These are phyloP conservation scores for Rhizoglyphus robini DNA, from an alignment of 1,140 invertebrate species.

Conservation along the genomic window DNA sequence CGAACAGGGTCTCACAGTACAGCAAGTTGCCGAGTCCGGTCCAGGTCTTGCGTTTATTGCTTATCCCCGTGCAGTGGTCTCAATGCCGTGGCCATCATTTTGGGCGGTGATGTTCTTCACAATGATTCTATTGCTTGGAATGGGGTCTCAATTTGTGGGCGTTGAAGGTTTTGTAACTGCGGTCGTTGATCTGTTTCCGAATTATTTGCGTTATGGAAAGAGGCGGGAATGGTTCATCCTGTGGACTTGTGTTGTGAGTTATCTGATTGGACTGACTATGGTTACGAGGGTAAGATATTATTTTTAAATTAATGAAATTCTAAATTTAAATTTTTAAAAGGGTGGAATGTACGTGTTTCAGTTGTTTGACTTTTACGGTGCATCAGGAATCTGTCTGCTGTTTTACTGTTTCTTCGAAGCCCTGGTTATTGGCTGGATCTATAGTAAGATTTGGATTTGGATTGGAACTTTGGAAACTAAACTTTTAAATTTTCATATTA, in stretches of 20 bases:
- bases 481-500: neutral
- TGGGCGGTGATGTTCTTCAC: conserved; percentile 46
- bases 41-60: conserved; percentile 46
- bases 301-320: neutral
- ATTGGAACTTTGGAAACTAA: neutral
- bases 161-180: conserved; percentile 65
- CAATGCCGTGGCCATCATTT: conserved; percentile 33
- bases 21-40: conserved; percentile 36
- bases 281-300: conserved; percentile 47
- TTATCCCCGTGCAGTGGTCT: conserved; percentile 42
- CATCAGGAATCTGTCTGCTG: conserved; percentile 51
- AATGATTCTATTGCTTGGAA: conserved; percentile 46
- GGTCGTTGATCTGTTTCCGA: conserved; percentile 53
- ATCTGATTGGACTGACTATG: conserved; percentile 51
- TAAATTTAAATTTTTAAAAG: conserved; percentile 31
- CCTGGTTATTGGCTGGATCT: conserved; percentile 56
- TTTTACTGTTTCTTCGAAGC: conserved; percentile 54
- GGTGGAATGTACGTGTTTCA: conserved; percentile 57
- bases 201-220: conserved; percentile 33
- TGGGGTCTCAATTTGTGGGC: conserved; percentile 57
- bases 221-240: conserved; percentile 46
- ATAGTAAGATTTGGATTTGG: conserved; percentile 37
- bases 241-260: conserved; percentile 46
- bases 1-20: conserved; percentile 32
- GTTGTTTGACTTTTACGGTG: conserved; percentile 56